Base-by-base conservation (phyloP, 1,140 invertebrate genomes). In the Pogonomyrmex californicus region DNA sequence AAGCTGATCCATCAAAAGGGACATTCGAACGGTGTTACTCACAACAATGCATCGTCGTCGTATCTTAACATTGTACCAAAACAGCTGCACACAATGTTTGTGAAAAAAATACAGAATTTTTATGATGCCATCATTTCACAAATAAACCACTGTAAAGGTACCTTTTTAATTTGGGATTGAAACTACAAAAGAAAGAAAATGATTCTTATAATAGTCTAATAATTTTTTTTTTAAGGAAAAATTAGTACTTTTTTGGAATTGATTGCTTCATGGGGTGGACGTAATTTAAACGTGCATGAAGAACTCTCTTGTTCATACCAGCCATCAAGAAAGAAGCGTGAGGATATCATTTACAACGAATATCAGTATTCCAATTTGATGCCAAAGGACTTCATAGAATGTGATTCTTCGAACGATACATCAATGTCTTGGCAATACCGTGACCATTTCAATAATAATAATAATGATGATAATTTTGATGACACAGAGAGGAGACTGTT, bases 271-370 rank as follows among this genome's bases (percentile, higher is more conserved):
- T 91, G 92, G 90, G 91, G 75, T 51, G 86, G 85, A n/a, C 71
- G 65, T 9, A 92, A 85, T 86, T 78, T 87, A 3, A 54, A 63
- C 0, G 87, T 88, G 5, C 88, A 87, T 12, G 94, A 95, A 79
- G 92, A 94, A 47, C 76, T 95, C 7, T 93, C 94, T 7, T 95
- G 94, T 62, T 94, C 94, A 1, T 95, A 95, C 78, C 44, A 91
- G 4, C 88, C 93, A 3, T 86, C 91, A 1, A 92, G 77, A 33
- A 94, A 91, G 81, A 56, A 30, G 51, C 90, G 51, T 0, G 92
- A 94, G n/a, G 92, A 90, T 33, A 33, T 93, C n/a, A 6, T 93
- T 17, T 73, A 30, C 4, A 86, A 91, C 30, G 60, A 77, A 41
- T 38, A 36, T 58, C 54, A 78, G 0, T 65, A 17, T 4, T 41